These are phyloP conservation scores for Hyles lineata DNA, from an alignment of 2,888 invertebrate genomes.

Conservation along the genomic window DNA sequence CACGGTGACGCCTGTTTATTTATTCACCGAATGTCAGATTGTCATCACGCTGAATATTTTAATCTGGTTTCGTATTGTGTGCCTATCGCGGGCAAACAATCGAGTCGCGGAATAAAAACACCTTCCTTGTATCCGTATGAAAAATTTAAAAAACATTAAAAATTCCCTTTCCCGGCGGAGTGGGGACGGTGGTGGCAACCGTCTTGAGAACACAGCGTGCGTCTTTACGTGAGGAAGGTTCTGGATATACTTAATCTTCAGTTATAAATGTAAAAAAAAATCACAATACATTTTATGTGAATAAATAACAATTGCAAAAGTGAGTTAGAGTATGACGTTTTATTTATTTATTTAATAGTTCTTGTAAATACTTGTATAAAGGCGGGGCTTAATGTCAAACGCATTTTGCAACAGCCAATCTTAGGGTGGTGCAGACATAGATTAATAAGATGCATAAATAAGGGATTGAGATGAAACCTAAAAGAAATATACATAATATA, in stretches of 20 bases:
- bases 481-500: too few species aligned
- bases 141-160: conserved; percentile 36
- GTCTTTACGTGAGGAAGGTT: background rate
- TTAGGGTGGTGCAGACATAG: too few species aligned
- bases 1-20: conserved; percentile 6
- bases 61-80: conserved; percentile 15
- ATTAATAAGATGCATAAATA: too few species aligned
- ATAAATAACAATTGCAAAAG: background rate
- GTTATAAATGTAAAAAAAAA: too few species aligned
- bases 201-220: background rate
- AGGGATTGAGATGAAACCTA: too few species aligned
- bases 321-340: too few species aligned
- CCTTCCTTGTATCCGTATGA: conserved; percentile 28
- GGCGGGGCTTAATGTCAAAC: too few species aligned
- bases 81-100: conserved; percentile 19
- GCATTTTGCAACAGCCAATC: too few species aligned
- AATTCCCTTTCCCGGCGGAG: conserved; percentile 24
- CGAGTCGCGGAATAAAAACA: conserved; percentile 18
- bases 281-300: too few species aligned
- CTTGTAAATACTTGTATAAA: too few species aligned
- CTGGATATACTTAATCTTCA: background rate
- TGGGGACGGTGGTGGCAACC: conserved; percentile 10
- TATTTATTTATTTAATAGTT: too few species aligned
- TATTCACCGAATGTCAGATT: conserved; percentile 23
- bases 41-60: conserved; percentile 20